Conservation (phyloP, 2,888 invertebrate species). For the Bombylius major region DNA sequence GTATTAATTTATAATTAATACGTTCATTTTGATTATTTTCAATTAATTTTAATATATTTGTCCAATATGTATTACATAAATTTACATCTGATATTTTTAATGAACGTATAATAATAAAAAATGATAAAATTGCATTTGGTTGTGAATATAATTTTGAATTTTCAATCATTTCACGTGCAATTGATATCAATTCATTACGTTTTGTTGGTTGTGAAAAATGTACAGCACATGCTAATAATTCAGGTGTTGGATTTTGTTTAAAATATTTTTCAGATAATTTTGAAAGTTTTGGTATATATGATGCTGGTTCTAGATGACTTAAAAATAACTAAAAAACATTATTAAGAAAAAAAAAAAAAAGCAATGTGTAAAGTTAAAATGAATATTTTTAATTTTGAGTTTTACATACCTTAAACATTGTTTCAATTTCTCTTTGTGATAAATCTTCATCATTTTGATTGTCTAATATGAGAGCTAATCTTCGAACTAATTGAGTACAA, state of each 20-base stretch:
- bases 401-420: conserved; percentile 29
- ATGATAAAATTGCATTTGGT: conserved; percentile 26
- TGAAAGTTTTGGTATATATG: conserved; percentile 34
- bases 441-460: conserved; percentile 14
- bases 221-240: conserved; percentile 35
- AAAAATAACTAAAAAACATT: conserved; percentile 34
- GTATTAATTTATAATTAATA: conserved; percentile 26
- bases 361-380: not conserved
- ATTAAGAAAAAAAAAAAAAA: no score
- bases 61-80: conserved; percentile 40
- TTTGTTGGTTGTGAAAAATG: conserved; percentile 37
- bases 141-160: conserved; percentile 20
- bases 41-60: conserved; percentile 30
- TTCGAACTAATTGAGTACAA: conserved; percentile 28
- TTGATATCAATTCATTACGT: conserved; percentile 30
- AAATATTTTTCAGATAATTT: conserved; percentile 32
- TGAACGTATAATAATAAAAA: conserved; percentile 36
- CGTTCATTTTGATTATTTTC: conserved; percentile 20
- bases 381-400: no score
- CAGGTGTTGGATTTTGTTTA: conserved; percentile 30
- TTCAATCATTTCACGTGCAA: conserved; percentile 26
- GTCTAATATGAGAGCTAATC: conserved; percentile 32
- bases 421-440: conserved; percentile 8
- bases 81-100: conserved; percentile 38
- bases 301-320: conserved; percentile 41